Evolutionary conservation across 2,113 vertebrate species (phyloP), one percentile per base, ranked within the genome.

Genomic region (Falco punctatus): DNA sequence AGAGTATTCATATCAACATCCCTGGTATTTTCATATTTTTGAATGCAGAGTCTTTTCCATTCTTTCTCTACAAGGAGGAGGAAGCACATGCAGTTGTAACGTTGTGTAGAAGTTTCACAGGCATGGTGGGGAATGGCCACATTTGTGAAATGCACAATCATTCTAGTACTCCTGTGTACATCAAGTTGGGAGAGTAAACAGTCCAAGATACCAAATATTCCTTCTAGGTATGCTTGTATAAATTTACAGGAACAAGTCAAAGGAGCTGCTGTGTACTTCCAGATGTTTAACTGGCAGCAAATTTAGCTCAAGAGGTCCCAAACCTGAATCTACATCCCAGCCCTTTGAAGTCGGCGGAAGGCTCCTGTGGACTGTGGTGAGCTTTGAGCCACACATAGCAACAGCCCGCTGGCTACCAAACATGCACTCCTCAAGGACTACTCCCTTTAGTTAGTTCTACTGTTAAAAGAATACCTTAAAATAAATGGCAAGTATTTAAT

Each of bases 81-180:
- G 54, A 71, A 38, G 22, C 9, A 11, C 13, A 0, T 4, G 20
- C 15, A 38, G 26, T 5, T 69, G 88, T 32, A 40, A 51, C 0
- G 2, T 4, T 35, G 33, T 44, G 58, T 15, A 17, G 22, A 46
- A 27, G 59, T 61, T 80, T 69, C 27, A 15, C 65, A 7, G 15
- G 7, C 12, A 0, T 8, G 62, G 28, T 57, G 40, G 61, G 67
- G 66, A 57, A 71, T 11, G 40, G 35, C 52, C 83, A 24, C 0
- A 0, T 55, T 38, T 52, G 42, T 74, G 38, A 65, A 15, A 72
- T 16, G 23, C 54, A 44, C 0, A 0, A 0, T 42, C 75, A 12
- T 58, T 61, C n/a, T 27, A 19, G 22, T 38, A 54, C 30, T 51
- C 12, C 12, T 17, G n/a, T 44, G 58, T 44, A 59, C 23, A 49